A percentile compares a stretch with the other conserved stretches of the same genome.
Conservation (phyloP, 2,888 invertebrate species). For the Drosophila maculinotata region DNA sequence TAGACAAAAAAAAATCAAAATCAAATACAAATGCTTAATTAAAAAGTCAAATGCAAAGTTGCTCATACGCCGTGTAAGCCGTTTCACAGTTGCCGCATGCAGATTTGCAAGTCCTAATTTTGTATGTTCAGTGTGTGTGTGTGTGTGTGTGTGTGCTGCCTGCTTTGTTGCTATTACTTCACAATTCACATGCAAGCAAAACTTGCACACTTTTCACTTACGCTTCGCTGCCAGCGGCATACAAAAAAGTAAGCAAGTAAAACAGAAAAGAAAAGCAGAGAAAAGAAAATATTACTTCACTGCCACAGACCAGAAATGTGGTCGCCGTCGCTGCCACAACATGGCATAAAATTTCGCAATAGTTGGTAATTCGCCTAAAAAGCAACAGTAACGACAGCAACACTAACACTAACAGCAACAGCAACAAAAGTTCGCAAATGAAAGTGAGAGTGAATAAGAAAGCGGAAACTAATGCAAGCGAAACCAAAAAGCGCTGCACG, state of each 20-base stretch:
- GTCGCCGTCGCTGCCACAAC: constrained; percentile 46
- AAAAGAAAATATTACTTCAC: constrained; percentile 81
- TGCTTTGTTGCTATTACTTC: constrained; percentile 65
- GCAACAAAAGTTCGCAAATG: constrained; percentile 66
- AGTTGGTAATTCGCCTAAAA: constrained; percentile 75
- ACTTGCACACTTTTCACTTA: constrained; percentile 67
- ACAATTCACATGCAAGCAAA: constrained; percentile 54
- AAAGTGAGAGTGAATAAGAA: constrained; percentile 85
- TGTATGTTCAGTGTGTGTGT: constrained; percentile 9
- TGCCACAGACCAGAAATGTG: constrained; percentile 80
- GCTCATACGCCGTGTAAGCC: constrained; percentile 54
- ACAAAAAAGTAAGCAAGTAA: constrained; percentile 32
- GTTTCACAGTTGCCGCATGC: constrained; percentile 39
- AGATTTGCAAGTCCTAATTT: constrained; percentile 71
- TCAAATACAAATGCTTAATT: constrained; percentile 49
- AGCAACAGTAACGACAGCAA: constrained; percentile 24
- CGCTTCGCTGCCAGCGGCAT: constrained; percentile 62
- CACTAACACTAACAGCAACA: no score
- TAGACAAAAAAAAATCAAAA: constrained; percentile 5
- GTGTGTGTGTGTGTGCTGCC: constrained; percentile 16
- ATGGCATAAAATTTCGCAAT: constrained; percentile 82
- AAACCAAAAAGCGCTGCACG: constrained; percentile 53
- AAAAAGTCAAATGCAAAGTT: constrained; percentile 52
- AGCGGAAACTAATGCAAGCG: constrained; percentile 83
- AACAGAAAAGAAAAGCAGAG: constrained; percentile 55